Conservation (phyloP, 1,140 invertebrate species). For the Euwallacea similis region DNA sequence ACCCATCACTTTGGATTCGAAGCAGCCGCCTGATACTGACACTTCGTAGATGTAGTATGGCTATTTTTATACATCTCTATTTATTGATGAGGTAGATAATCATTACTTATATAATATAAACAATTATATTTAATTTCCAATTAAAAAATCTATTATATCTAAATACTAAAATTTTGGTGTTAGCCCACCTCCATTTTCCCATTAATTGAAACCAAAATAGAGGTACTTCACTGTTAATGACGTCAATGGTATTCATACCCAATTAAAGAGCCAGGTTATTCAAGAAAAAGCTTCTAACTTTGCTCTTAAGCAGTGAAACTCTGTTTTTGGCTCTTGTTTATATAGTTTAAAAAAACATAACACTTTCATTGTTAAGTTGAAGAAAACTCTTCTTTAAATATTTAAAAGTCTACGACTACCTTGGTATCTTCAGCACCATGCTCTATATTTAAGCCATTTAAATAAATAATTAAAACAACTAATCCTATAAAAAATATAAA, state of each 20-base stretch:
- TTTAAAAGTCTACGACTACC: conserved; percentile 48
- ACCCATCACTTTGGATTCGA: conserved; percentile 71
- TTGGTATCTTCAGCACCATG: conserved; percentile 63
- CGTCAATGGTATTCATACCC: neutral
- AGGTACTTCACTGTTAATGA: conserved; percentile 9
- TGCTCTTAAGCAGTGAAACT: conserved; percentile 41
- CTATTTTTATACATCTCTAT: conserved; percentile 69
- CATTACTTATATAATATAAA: conserved; percentile 65
- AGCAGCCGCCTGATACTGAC: conserved; percentile 71
- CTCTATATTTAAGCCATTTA: conserved; percentile 63
- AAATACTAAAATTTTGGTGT: conserved; percentile 52
- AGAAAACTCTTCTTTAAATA: conserved; percentile 57
- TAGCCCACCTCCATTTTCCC: neutral
- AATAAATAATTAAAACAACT: conserved; percentile 52
- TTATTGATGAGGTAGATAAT: conserved; percentile 63
- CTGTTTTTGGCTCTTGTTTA: conserved; percentile 52
- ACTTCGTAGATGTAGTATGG: conserved; percentile 75
- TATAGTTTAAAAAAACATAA: conserved; percentile 62
- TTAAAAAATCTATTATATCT: conserved; percentile 63
- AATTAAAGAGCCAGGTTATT: conserved; percentile 52
- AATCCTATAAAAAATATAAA: conserved; percentile 3
- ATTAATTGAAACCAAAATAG: conserved; percentile 8
- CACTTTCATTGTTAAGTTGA: conserved; percentile 60
- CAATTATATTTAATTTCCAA: conserved; percentile 70
- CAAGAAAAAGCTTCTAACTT: conserved; percentile 50